Conservation (phyloP, 1,140 invertebrate genomes). For the Drosophila novamexicana region DNA sequence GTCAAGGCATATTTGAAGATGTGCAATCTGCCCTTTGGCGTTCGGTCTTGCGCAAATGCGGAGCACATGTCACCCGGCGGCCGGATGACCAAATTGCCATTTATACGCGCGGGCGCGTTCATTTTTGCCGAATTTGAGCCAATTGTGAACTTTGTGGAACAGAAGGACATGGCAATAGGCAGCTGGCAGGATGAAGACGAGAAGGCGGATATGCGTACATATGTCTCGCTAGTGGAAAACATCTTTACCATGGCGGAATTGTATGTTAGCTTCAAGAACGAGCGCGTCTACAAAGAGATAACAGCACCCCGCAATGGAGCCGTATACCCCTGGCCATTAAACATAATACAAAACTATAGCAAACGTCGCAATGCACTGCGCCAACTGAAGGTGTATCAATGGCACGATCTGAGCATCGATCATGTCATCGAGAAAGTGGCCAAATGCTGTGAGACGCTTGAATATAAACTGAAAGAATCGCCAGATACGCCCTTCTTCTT, state of each 20-base stretch:
- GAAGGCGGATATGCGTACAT: constrained; percentile 96
- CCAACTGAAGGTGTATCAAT: constrained; percentile 90
- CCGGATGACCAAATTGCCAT: constrained; percentile 89
- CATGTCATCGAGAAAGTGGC: constrained; percentile 90
- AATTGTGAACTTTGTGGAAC: constrained; percentile 94
- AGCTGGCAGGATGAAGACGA: constrained; percentile 89
- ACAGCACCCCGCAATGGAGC: constrained; percentile 94
- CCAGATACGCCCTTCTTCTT: constrained; percentile 92
- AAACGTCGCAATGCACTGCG: constrained; percentile 91
- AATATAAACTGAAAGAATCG: constrained; percentile 89
- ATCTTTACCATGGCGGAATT: constrained; percentile 94
- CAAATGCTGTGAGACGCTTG: constrained; percentile 93
- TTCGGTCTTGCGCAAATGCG: constrained; percentile 94
- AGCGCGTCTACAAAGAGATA: constrained; percentile 91
- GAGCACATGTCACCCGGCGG: constrained; percentile 98
- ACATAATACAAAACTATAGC: constrained; percentile 91
- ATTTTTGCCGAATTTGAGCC: constrained; percentile 95
- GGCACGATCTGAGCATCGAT: constrained; percentile 91
- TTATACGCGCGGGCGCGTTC: constrained; percentile 95
- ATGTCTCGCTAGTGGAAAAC: constrained; percentile 95
- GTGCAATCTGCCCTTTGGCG: constrained; percentile 92
- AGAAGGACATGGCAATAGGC: constrained; percentile 92
- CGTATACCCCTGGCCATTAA: constrained; percentile 97
- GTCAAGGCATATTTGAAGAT: constrained; percentile 97
- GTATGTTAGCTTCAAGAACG: constrained; percentile 94